Conservation (phyloP, 2,888 invertebrate genomes). For the Argynnis bischoffii region DNA sequence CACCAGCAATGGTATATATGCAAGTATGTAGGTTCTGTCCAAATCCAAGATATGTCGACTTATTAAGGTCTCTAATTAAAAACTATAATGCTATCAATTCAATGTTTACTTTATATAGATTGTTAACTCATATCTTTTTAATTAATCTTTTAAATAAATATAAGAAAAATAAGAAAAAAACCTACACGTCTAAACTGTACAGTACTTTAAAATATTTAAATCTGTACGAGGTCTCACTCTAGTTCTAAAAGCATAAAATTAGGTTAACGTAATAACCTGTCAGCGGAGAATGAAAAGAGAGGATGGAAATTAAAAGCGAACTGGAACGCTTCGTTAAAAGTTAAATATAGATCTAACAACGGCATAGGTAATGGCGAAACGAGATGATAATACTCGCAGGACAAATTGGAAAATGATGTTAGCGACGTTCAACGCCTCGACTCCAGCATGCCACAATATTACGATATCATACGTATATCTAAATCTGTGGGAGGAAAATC, state of each 20-base stretch:
- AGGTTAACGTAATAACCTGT: slow-evolving; percentile 24
- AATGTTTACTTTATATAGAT: too few species aligned
- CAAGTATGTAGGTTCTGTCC: too few species aligned
- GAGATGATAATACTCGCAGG: slow-evolving; percentile 36
- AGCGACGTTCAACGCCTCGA: slow-evolving; percentile 25
- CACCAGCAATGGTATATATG: too few species aligned
- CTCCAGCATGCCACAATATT: slow-evolving; percentile 53
- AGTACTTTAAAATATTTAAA: too few species aligned
- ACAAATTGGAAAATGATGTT: slow-evolving; percentile 40
- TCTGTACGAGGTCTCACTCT: neutral
- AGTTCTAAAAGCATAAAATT: slow-evolving; percentile 16
- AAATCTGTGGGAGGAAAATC: slow-evolving; percentile 63
- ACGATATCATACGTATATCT: slow-evolving; percentile 59
- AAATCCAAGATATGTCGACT: too few species aligned
- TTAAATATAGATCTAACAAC: slow-evolving; percentile 38
- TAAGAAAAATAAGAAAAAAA: neutral
- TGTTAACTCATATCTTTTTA: too few species aligned
- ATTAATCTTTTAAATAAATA: too few species aligned
- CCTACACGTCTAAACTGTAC: neutral
- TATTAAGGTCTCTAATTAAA: too few species aligned
- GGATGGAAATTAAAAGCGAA: slow-evolving; percentile 29
- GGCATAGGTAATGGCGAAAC: slow-evolving; percentile 33
- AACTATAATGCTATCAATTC: too few species aligned
- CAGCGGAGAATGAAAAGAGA: slow-evolving; percentile 20
- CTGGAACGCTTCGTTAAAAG: slow-evolving; percentile 25